Conservation (phyloP, 2,113 vertebrate genomes). For the Rhagologus leucostigma region DNA sequence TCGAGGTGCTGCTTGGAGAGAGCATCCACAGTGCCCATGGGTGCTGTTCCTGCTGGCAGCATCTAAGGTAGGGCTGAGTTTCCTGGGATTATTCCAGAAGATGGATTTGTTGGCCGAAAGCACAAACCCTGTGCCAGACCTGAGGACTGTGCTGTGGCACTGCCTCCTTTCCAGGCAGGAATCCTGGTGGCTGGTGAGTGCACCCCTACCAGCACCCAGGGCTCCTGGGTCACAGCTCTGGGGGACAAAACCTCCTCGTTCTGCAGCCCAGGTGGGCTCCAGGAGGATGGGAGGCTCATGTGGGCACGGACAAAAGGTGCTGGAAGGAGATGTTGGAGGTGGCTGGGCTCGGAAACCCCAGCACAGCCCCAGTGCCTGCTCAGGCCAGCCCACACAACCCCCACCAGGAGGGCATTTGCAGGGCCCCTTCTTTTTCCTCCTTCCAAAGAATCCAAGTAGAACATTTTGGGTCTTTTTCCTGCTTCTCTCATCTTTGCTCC, state of each 20-base stretch:
- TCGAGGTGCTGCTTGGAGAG: neutral
- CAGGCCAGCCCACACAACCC: fast-evolving
- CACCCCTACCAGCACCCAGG: fast-evolving
- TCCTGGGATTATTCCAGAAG: neutral
- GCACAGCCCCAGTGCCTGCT: fast-evolving
- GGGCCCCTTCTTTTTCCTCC: neutral
- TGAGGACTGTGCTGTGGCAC: neutral
- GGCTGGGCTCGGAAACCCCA: neutral
- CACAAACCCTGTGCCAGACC: neutral
- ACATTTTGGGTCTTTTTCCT: neutral
- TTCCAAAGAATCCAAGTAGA: neutral
- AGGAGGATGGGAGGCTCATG: fast-evolving
- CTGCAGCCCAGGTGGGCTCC: neutral
- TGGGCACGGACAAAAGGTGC: fast-evolving
- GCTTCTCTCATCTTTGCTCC: neutral
- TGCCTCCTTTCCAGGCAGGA: neutral
- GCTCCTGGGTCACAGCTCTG: neutral
- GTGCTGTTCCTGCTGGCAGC: neutral
- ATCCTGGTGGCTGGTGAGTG: neutral
- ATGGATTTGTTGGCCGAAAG: neutral
- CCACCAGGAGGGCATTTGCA: fast-evolving
- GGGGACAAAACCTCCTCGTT: neutral
- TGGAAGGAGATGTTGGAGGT: neutral
- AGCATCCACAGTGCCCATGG: neutral
- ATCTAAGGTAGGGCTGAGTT: fast-evolving